Evolutionary conservation across 2,888 invertebrate species (phyloP), one percentile per base, ranked within the genome.

Genomic region (Pyralis farinalis): DNA sequence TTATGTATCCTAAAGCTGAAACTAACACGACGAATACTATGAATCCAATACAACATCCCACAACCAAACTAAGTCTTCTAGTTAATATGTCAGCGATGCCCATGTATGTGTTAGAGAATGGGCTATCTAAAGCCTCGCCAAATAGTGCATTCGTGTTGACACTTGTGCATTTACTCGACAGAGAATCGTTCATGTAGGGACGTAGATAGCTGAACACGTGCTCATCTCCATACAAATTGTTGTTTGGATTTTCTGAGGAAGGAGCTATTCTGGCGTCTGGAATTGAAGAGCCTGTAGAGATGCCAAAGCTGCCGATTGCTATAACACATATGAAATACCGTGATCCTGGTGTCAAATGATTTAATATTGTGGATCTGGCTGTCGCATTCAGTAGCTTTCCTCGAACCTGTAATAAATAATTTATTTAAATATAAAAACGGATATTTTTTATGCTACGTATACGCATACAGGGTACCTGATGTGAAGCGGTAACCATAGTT

Each of bases 291-390:
- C 65, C 90, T 49, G 77, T 74, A 56, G 59, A 76, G 76, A 63
- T 91, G 71, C 72, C 80, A 39, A 85, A 80, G 83, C 94, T 95
- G 44, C 96, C 96, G 46, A 95, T 85, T n/a, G 96, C 97, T 60
- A 96, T 90, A 39, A 97, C 96, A 79, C 97, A 97, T 62, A 97
- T 94, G 47, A 94, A 91, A 80, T 97, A 97, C 51, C 94, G 92
- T 1, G 95, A 94, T 62, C 94, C 95, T 1, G 97, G 93, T 47
- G 91, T 91, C 51, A 97, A 88, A 66, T 94, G 93, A 41, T 92
- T 92, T 37, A 97, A 90, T 74, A 93, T 93, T 43, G 94, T 92
- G 7, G 94, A 93, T 55, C 96, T 92, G 0, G 93, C 91, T 37
- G 92, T 92, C 27, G 94, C 91, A 59, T 95, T 95, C 53, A 96